Base-by-base conservation (phyloP, 1,140 invertebrate species). In the Tetraneura akinire region DNA sequence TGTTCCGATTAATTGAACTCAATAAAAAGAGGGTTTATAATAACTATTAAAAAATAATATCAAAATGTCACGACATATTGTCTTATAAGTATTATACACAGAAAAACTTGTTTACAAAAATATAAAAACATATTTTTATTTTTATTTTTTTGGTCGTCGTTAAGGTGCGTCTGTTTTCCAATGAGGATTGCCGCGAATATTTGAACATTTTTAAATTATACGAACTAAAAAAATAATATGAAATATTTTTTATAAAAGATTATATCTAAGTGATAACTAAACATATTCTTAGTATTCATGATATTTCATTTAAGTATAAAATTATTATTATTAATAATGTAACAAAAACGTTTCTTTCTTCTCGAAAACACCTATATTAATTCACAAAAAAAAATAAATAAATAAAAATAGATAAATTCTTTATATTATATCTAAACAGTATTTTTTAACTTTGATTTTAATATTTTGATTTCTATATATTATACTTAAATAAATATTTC, bases 1-100 rank as follows among this genome's bases (percentile, higher is more conserved):
- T 47, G 42, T 47, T 47, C 42, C 66, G n/a, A 68, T 68, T 68
- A 68, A 68, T 68, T 68, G 66, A 47, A 68, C 21, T 13, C 14
- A 26, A 23, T 26, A 47, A 21, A 47, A 68, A 23, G 13, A 21
- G 66, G 9, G 11, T 18, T 32, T 37, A n/a, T 37, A n/a, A n/a
- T 62, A 32, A 32, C 9, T 42, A n/a, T 45, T 45, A 6, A 16
- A 42, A 21, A 57, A 47, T 68, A 47, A 37, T 10, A 23, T 47
- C n/a, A 45, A 5, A 47, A 23, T 16, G 21, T 45, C 42, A 21
- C 16, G 37, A 26, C 21, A 0, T 14, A 26, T 47, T 47, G 42
- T 47, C 1, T 18, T 26, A 26, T 4, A n/a, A 10, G 45, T 21
- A 37, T 37, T n/a, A n/a, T n/a, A n/a, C n/a, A 62, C 9, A n/a